A percentile compares a stretch with the other conserved stretches of the same genome.
These are phyloP conservation scores for Xylophagus ater DNA, from an alignment of 2,888 invertebrate genomes.

Conservation along the genomic window DNA sequence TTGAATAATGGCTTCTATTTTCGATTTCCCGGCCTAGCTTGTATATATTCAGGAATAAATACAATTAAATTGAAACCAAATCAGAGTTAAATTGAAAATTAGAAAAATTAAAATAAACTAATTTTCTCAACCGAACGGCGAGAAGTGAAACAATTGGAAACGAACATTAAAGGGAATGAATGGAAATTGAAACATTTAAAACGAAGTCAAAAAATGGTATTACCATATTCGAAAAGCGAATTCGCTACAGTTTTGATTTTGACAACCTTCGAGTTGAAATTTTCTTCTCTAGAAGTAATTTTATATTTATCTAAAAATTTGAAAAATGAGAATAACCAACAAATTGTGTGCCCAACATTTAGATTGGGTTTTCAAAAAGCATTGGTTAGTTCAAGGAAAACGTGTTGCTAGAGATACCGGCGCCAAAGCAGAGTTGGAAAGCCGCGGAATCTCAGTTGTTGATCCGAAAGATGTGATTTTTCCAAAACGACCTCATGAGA, in stretches of 20 bases:
- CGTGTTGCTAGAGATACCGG: constrained; percentile 46
- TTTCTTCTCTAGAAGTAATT: neutral
- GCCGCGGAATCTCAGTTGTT: constrained; percentile 48
- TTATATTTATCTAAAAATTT: neutral
- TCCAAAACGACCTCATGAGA: constrained; percentile 30
- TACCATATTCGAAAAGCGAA: neutral
- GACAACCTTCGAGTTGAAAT: neutral
- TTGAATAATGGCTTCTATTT: too few relatives aligned
- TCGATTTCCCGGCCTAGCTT: too few relatives aligned
- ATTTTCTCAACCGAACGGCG: too few relatives aligned
- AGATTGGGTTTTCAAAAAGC: constrained; percentile 57
- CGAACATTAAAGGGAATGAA: neutral
- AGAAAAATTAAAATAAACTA: too few relatives aligned
- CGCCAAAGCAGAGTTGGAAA: constrained; percentile 43
- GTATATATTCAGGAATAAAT: too few relatives aligned
- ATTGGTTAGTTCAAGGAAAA: constrained; percentile 60
- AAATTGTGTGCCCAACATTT: constrained; percentile 56
- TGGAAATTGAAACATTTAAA: neutral
- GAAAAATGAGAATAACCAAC: constrained; percentile 54
- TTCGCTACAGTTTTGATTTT: neutral
- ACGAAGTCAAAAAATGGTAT: neutral
- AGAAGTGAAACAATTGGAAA: too few relatives aligned
- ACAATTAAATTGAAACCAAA: too few relatives aligned
- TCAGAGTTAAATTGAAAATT: too few relatives aligned
- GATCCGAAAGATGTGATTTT: constrained; percentile 50